phyloP scores from a whole-genome alignment of 2,797 vertebrate species.

The Tachyglossus aculeatus region DNA sequence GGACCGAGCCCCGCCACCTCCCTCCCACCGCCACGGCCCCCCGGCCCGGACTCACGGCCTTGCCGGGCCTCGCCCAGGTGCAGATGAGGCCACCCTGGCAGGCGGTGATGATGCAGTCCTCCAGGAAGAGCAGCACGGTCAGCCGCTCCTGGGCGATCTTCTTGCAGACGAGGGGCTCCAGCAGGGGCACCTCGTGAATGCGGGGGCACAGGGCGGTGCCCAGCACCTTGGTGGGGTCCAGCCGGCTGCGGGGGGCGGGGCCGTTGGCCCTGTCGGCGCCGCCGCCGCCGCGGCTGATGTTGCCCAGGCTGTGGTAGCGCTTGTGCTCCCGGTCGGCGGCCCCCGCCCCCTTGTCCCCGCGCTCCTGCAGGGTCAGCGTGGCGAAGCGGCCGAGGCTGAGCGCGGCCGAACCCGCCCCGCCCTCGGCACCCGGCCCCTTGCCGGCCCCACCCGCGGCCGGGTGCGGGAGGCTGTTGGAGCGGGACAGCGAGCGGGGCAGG shows the following conservation, averaged over 20 bases:
- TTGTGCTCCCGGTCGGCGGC: conserved; percentile 87
- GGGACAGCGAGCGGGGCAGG: conserved; percentile 84
- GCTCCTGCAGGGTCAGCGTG: conserved; percentile 85
- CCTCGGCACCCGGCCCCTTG: background rate
- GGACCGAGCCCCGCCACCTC: background rate
- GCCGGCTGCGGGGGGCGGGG: conserved; percentile 75
- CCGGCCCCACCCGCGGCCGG: conserved; percentile 31
- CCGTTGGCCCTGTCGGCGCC: conserved; percentile 86
- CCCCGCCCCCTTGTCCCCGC: conserved; percentile 79
- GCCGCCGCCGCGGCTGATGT: conserved; percentile 87
- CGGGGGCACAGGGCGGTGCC: conserved; percentile 89
- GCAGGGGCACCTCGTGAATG: conserved; percentile 89
- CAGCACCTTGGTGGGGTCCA: conserved; percentile 87
- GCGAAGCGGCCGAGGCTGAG: conserved; percentile 89
- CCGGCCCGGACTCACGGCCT: conserved; percentile 73
- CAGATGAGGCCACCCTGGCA: conserved; percentile 94
- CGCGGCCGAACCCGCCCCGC: conserved; percentile 19
- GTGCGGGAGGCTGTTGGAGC: conserved; percentile 91
- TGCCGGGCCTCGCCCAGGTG: conserved; percentile 90
- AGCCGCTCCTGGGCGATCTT: conserved; percentile 92
- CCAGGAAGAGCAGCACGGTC: conserved; percentile 90
- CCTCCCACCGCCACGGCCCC: background rate
- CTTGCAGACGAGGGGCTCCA: conserved; percentile 93
- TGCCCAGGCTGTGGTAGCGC: conserved; percentile 89
- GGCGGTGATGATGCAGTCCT: conserved; percentile 92